Conservation (phyloP, 2,113 vertebrate genomes). For the Numenius arquata region DNA sequence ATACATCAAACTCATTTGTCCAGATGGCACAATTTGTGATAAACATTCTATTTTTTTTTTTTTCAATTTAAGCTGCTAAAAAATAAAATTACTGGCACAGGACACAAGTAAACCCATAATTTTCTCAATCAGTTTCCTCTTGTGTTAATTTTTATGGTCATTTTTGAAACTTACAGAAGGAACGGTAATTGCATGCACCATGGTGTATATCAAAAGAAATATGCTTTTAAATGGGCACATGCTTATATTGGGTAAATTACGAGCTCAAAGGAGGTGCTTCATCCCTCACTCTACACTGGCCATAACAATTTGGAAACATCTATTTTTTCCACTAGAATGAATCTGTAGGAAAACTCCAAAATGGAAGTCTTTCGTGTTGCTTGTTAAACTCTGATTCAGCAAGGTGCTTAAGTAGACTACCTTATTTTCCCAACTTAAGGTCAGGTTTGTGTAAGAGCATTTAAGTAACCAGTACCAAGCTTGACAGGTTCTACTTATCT, state of each 20-base stretch:
- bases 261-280: not conserved
- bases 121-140: not conserved
- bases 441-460: not conserved
- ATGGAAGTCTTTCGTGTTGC: not conserved
- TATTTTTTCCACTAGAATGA: not conserved
- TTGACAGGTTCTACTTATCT: not conserved
- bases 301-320: not conserved
- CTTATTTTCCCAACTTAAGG: not conserved
- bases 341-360: not conserved
- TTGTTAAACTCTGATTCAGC: not conserved
- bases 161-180: not conserved
- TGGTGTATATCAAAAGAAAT: not conserved
- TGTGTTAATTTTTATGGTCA: not conserved
- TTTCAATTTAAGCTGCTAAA: not conserved
- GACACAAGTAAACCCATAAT: not conserved
- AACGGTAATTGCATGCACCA: not conserved
- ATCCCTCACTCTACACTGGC: not conserved
- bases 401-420: not conserved
- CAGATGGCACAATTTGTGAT: not conserved
- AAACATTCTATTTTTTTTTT: not conserved
- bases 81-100: not conserved
- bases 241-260: not conserved
- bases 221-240: not conserved
- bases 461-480: not conserved
- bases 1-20: not conserved